phyloP scores from a whole-genome alignment of 2,797 vertebrate species.

The Alosa sapidissima region DNA sequence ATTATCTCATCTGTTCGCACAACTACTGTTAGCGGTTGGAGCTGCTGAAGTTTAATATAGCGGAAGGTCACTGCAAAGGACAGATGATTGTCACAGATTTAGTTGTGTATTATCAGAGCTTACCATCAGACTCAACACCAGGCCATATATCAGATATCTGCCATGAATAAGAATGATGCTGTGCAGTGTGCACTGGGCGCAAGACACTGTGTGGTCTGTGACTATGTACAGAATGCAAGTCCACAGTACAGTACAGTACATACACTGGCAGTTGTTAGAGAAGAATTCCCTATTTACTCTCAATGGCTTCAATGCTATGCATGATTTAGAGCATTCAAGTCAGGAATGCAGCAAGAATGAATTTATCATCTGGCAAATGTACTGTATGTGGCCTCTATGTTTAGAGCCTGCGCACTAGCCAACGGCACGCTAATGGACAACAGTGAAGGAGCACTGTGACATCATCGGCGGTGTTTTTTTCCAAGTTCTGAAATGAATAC shows the following conservation, averaged over 20 bases:
- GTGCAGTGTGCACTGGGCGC: not conserved
- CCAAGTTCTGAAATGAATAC: too few species aligned
- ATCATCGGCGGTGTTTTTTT: not conserved
- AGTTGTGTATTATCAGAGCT: slow-evolving; percentile 42
- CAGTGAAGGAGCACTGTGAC: not conserved
- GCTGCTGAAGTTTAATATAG: slow-evolving; percentile 10
- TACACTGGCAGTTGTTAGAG: not conserved
- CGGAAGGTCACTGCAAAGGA: slow-evolving; percentile 46
- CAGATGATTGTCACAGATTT: slow-evolving; percentile 41
- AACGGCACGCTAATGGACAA: not conserved
- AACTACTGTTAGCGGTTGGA: not conserved
- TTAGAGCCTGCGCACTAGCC: not conserved
- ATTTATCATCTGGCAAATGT: slow-evolving; percentile 2
- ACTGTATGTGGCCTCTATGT: not conserved
- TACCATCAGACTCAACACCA: slow-evolving; percentile 40
- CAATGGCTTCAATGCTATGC: not conserved
- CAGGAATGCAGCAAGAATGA: slow-evolving; percentile 3
- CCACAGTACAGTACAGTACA: not conserved
- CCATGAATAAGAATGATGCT: slow-evolving; percentile 9
- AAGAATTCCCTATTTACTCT: slow-evolving; percentile 10
- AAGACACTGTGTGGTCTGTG: not conserved
- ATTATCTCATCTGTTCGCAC: not conserved
- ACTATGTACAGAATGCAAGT: not conserved
- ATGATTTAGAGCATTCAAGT: slow-evolving; percentile 9
- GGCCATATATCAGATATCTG: slow-evolving; percentile 35